Evolutionary conservation across 2,113 vertebrate genomes (phyloP).

Genomic region (Neolamprologus caudopunctatus): DNA sequence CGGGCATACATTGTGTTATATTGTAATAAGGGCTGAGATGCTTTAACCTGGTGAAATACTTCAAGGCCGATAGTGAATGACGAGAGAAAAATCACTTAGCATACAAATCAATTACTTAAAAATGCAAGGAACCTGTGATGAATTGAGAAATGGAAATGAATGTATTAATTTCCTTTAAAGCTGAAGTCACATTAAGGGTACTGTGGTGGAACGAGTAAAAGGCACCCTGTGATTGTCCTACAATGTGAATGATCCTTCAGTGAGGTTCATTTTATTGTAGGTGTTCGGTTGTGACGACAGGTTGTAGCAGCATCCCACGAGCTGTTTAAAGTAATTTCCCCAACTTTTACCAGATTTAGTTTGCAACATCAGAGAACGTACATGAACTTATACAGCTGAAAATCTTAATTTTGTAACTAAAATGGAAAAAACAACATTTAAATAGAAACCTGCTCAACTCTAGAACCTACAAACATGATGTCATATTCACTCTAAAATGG

Average conservation of each 20-base stretch:
- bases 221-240: background rate
- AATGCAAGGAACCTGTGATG: background rate
- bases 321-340: fast-evolving
- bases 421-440: background rate
- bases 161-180: background rate
- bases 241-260: background rate
- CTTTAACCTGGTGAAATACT: constrained; percentile 1
- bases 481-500: background rate
- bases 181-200: background rate
- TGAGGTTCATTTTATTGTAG: background rate
- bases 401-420: background rate
- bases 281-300: background rate
- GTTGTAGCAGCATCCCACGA: background rate
- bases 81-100: background rate
- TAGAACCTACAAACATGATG: background rate
- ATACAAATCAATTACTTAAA: constrained; percentile 3
- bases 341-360: background rate
- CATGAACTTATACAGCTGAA: background rate
- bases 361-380: fast-evolving
- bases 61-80: background rate
- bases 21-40: background rate
- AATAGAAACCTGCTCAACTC: background rate
- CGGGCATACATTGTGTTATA: background rate
- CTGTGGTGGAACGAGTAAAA: background rate
- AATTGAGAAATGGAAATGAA: background rate